These are phyloP conservation scores for Eugnorisma glareosa DNA, from an alignment of 2,888 invertebrate species.

Conservation along the genomic window DNA sequence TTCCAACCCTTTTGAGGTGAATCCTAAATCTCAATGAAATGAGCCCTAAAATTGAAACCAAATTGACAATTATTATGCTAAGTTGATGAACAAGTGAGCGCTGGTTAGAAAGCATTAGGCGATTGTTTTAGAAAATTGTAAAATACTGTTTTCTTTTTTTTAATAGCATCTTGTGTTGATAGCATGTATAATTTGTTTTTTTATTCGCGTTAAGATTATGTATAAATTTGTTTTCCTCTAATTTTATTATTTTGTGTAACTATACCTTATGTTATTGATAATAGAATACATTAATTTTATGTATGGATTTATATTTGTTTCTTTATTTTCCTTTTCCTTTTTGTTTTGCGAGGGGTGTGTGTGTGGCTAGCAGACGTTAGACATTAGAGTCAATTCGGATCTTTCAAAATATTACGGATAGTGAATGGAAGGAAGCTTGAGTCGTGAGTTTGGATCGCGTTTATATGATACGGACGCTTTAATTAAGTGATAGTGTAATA, in stretches of 20 bases:
- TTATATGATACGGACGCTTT: constrained; percentile 64
- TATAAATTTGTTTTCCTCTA: constrained; percentile 90
- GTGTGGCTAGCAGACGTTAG: constrained; percentile 38
- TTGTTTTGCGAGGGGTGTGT: constrained; percentile 64
- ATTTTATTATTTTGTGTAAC: constrained; percentile 90
- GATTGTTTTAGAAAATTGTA: constrained; percentile 88
- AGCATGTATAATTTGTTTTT: constrained; percentile 89
- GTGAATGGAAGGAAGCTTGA: constrained; percentile 37
- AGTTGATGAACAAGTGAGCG: constrained; percentile 78
- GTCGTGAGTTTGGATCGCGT: constrained; percentile 47
- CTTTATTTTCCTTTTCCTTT: constrained; percentile 79
- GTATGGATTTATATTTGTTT: constrained; percentile 86
- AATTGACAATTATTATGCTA: constrained; percentile 80
- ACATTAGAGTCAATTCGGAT: constrained; percentile 62
- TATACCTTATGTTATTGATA: constrained; percentile 90
- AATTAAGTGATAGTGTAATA: constrained; percentile 71
- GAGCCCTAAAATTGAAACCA: constrained; percentile 86
- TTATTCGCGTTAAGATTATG: constrained; percentile 89
- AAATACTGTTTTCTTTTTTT: constrained; percentile 86
- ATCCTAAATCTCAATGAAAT: constrained; percentile 73
- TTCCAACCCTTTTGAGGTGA: constrained; percentile 60
- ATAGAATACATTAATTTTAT: constrained; percentile 91
- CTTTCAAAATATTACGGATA: constrained; percentile 45
- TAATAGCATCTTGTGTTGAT: constrained; percentile 88
- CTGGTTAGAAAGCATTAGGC: constrained; percentile 77